Evolutionary conservation across 1,140 invertebrate genomes (phyloP), one percentile per base, ranked within the genome.

Genomic region (Papilio helenus): DNA sequence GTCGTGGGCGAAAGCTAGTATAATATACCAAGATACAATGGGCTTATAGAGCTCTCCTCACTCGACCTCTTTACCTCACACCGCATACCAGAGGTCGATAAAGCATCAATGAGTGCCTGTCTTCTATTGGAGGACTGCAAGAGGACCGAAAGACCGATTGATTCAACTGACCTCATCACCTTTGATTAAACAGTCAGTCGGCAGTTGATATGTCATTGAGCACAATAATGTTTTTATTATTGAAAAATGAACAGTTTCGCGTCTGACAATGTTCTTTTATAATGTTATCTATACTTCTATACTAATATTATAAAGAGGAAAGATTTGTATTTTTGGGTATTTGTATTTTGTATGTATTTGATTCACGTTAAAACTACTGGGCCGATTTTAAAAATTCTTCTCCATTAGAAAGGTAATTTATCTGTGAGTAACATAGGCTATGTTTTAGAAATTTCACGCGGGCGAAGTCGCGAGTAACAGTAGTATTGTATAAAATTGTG

Each of bases 121-220:
- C 26, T 16, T 0, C 18, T 26, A 68, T 68, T 68, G 61, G 58
- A 61, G 20, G 51, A 20, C 1, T 18, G n/a, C 51, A 20, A 55
- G 51, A 55, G n/a, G 51, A 49, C 1, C 46, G 46, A 49, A 49
- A 49, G 46, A 68, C 26, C 61, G 26, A 68, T 68, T 68, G 61
- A 68, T 68, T 68, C 23, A 26, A 68, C 61, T 68, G 23, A 68
- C 61, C 61, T 68, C 61, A 16, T 68, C 61, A 68, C 61, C 61
- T 68, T 34, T 68, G 61, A 68, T 68, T 68, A 68, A 68, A 68
- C 26, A 23, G 16, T 4, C 23, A 61, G 58, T 61, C 18, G 18
- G 8, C 23, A 61, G 20, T 61, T 61, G 23, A 23, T 61, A 61
- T 61, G 20, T 61, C 51, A 55, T 55, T 55, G 51, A 55, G 9